Evolutionary conservation across 2,888 invertebrate species (phyloP).

Genomic region (Tinea semifulvella): DNA sequence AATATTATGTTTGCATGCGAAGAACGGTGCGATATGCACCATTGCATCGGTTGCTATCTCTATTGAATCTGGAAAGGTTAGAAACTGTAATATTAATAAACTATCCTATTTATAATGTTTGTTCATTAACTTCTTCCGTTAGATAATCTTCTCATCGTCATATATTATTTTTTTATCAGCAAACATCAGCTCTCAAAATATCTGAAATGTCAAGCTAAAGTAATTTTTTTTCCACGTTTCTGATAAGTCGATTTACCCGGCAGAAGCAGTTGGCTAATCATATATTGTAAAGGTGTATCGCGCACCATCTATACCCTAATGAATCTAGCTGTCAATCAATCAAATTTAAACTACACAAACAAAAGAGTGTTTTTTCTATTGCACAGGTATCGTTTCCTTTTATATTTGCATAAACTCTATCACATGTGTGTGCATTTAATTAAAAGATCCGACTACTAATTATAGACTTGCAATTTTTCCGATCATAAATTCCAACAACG

Average conservation of each 20-base stretch:
- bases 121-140: neutral
- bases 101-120: neutral
- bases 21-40: slow-evolving; percentile 43
- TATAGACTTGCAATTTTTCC: neutral
- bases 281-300: slow-evolving; percentile 3
- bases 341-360: neutral
- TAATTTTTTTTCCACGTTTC: neutral
- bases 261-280: neutral
- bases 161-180: slow-evolving; percentile 6
- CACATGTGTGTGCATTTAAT: neutral
- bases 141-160: neutral
- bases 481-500: neutral
- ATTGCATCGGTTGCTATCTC: slow-evolving; percentile 32
- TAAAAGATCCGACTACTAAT: slow-evolving; percentile 2
- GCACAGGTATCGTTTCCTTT: neutral
- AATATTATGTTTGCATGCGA: slow-evolving; percentile 4
- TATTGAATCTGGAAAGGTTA: neutral
- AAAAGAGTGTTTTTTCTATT: neutral
- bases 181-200: neutral
- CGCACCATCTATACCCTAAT: neutral
- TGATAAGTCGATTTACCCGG: neutral
- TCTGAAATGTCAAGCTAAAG: neutral
- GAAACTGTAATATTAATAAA: neutral
- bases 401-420: too few species aligned
- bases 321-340: neutral